Conservation (phyloP, 2,797 vertebrate genomes). For the Xenops minutus region DNA sequence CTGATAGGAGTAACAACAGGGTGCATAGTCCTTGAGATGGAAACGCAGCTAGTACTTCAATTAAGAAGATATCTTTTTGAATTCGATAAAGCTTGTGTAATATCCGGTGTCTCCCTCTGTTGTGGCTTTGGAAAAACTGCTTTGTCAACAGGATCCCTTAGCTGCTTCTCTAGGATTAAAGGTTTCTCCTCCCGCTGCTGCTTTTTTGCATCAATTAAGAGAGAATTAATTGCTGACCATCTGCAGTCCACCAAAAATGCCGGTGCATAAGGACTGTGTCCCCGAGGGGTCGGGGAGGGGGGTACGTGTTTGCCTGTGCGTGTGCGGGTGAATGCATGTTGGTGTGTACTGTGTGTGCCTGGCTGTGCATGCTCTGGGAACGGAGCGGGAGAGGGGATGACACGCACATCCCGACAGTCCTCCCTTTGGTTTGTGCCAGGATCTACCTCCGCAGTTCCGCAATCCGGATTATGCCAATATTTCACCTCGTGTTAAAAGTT, state of each 20-base stretch:
- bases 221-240: background rate
- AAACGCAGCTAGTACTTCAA: constrained; percentile 21
- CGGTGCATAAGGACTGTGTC: background rate
- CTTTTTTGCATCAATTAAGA: constrained; percentile 29
- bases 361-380: background rate
- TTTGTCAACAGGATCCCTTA: constrained; percentile 71
- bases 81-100: constrained; percentile 67
- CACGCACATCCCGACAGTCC: background rate
- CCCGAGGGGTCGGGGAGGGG: background rate
- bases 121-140: constrained; percentile 70
- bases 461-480: background rate
- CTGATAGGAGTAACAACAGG: background rate
- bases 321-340: background rate
- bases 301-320: background rate
- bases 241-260: constrained; percentile 11
- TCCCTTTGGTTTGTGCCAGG: background rate
- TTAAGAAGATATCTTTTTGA: constrained; percentile 54
- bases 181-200: constrained; percentile 63
- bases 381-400: background rate
- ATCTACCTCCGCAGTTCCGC: constrained; percentile 11
- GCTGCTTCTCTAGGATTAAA: constrained; percentile 58
- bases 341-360: background rate
- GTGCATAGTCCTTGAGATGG: background rate
- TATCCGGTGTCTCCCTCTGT: constrained; percentile 64
- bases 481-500: constrained; percentile 48